Evolutionary conservation across 2,888 invertebrate genomes (phyloP).

Genomic region (Synanthedon myopaeformis): DNA sequence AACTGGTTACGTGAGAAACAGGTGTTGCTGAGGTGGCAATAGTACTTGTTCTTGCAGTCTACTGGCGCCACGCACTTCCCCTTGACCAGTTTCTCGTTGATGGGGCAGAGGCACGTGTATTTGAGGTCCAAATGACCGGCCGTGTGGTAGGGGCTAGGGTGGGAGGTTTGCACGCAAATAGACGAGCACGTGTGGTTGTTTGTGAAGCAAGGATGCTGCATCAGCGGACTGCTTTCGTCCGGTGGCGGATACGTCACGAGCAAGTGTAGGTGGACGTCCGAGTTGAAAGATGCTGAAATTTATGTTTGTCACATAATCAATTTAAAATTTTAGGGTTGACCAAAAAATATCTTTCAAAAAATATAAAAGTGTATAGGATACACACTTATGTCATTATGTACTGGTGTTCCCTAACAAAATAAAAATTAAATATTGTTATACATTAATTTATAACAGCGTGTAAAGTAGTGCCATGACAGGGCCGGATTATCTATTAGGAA

Average conservation of each 20-base stretch:
- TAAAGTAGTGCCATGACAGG: too few relatives aligned
- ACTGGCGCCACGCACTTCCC: conserved; percentile 69
- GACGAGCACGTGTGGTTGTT: conserved; percentile 78
- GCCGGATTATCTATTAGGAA: too few relatives aligned
- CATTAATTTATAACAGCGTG: too few relatives aligned
- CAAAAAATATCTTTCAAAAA: too few relatives aligned
- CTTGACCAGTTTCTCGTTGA: conserved; percentile 66
- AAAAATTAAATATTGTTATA: too few relatives aligned
- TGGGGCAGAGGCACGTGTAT: conserved; percentile 74
- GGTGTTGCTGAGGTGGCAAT: conserved; percentile 50
- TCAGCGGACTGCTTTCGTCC: conserved; percentile 16
- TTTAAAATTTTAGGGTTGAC: too few relatives aligned
- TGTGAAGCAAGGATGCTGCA: conserved; percentile 68
- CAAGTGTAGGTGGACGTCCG: conserved; percentile 44
- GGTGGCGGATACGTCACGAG: conserved; percentile 25
- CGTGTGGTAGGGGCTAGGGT: conserved; percentile 10
- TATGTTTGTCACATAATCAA: too few relatives aligned
- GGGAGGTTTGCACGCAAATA: conserved; percentile 72
- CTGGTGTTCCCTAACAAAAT: too few relatives aligned
- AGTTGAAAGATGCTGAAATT: conserved; percentile 59
- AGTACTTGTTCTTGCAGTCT: conserved; percentile 60
- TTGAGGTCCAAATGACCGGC: conserved; percentile 1
- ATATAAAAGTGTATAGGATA: too few relatives aligned
- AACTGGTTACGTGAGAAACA: conserved; percentile 40
- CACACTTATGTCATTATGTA: too few relatives aligned